These are phyloP conservation scores for Anagrus nilaparvatae DNA, from an alignment of 1,140 invertebrate genomes.

Conservation along the genomic window DNA sequence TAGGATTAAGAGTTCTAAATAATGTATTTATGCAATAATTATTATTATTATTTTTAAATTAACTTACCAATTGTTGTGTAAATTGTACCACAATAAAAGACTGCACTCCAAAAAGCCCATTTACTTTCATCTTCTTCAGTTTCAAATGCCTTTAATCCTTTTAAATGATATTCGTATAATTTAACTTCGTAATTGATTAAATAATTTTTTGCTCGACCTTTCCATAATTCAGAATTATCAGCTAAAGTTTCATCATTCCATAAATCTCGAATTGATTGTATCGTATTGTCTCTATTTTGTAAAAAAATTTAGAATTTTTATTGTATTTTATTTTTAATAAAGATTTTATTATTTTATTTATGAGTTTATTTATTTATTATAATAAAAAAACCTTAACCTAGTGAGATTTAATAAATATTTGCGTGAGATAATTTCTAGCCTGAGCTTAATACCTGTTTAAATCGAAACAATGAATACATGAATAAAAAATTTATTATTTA, in stretches of 20 bases:
- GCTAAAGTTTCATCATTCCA: constrained; percentile 27
- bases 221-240: constrained; percentile 35
- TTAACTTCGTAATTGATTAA: constrained; percentile 46
- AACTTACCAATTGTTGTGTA: constrained; percentile 87
- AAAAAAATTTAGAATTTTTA: not conserved
- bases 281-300: constrained; percentile 30
- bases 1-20: constrained; percentile 3
- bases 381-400: no score
- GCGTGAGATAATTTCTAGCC: constrained; percentile 1
- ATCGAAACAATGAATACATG: no score
- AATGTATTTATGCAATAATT: constrained; percentile 4
- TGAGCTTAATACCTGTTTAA: no score
- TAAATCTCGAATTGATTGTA: constrained; percentile 28
- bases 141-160: constrained; percentile 35
- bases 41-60: not conserved
- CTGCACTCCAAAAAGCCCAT: constrained; percentile 84
- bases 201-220: constrained; percentile 36
- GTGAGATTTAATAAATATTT: not conserved
- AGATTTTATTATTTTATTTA: no score
- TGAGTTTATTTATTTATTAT: no score
- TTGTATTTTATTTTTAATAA: no score
- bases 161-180: constrained; percentile 47
- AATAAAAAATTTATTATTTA: no score
- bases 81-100: constrained; percentile 87
- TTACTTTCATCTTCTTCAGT: constrained; percentile 40